A percentile compares a stretch with the other conserved stretches of the same genome.
These are phyloP conservation scores for Drosophila ironensis DNA, from an alignment of 1,140 invertebrate genomes.

Conservation along the genomic window DNA sequence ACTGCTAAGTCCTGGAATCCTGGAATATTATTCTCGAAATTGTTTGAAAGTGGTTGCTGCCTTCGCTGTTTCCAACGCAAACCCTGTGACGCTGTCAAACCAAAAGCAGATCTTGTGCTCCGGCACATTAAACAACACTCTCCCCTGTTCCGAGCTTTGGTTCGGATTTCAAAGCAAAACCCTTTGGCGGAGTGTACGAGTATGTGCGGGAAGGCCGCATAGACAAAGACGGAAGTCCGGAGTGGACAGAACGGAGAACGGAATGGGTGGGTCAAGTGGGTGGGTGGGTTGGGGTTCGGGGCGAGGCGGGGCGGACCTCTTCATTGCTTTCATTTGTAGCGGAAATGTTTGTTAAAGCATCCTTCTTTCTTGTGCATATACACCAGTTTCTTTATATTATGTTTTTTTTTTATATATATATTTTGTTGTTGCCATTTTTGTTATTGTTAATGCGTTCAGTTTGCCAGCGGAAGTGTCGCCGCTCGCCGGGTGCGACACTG, in stretches of 20 bases:
- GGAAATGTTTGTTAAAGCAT: constrained; percentile 79
- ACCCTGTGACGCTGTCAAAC: too few relatives aligned
- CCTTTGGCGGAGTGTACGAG: constrained; percentile 15
- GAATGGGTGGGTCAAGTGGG: background rate
- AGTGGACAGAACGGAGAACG: constrained; percentile 10
- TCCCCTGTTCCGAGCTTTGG: too few relatives aligned
- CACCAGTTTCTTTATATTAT: constrained; percentile 5
- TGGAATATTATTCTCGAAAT: too few relatives aligned
- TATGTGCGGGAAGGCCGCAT: constrained; percentile 43
- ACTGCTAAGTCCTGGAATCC: too few relatives aligned
- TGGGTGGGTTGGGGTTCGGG: background rate
- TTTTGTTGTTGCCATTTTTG: background rate
- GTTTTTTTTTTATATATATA: too few relatives aligned
- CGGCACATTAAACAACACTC: too few relatives aligned
- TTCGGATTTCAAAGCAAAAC: background rate
- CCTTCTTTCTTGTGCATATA: constrained; percentile 58
- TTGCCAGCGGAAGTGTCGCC: constrained; percentile 66
- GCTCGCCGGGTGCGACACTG: constrained; percentile 34
- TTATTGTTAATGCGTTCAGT: constrained; percentile 53
- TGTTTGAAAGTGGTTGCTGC: too few relatives aligned
- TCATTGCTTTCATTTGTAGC: constrained; percentile 78
- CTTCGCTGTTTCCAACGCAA: too few relatives aligned
- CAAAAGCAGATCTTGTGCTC: too few relatives aligned
- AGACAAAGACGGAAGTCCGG: constrained; percentile 71
- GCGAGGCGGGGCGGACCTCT: constrained; percentile 4